phyloP scores from a whole-genome alignment of 2,888 invertebrate genomes.

The Macrophya annulata region DNA sequence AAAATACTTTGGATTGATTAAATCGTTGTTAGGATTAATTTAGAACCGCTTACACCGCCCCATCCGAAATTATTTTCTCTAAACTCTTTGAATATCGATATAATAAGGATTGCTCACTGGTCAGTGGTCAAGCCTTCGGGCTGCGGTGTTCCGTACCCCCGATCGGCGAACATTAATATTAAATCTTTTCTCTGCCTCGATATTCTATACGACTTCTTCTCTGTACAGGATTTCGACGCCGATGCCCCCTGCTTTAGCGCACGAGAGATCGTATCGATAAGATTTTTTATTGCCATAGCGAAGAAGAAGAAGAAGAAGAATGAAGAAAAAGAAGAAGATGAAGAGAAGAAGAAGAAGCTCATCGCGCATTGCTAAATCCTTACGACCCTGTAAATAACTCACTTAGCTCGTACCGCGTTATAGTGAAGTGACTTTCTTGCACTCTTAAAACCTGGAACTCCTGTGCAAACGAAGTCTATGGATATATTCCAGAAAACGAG shows the following conservation, averaged over 20 bases:
- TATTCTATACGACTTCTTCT: neutral
- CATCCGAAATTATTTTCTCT: neutral
- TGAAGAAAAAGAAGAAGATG: neutral
- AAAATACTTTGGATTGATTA: neutral
- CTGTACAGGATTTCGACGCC: neutral
- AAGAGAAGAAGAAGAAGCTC: constrained; percentile 58
- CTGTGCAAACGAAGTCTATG: neutral
- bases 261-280: constrained; percentile 52
- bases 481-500: constrained; percentile 17
- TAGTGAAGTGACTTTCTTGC: constrained; percentile 45
- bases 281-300: constrained; percentile 38
- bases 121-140: neutral
- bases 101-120: neutral
- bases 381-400: constrained; percentile 53
- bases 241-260: constrained; percentile 41
- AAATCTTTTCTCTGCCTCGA: constrained; percentile 67
- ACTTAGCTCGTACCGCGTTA: constrained; percentile 31
- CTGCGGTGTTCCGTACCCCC: neutral
- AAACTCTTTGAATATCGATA: too few relatives aligned
- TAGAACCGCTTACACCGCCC: neutral
- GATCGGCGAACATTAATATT: constrained; percentile 72
- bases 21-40: neutral
- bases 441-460: neutral
- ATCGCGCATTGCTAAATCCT: constrained; percentile 69
- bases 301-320: constrained; percentile 51